These are phyloP conservation scores for Benitochromis conjunctus DNA, from an alignment of 2,113 vertebrate genomes.

Conservation along the genomic window DNA sequence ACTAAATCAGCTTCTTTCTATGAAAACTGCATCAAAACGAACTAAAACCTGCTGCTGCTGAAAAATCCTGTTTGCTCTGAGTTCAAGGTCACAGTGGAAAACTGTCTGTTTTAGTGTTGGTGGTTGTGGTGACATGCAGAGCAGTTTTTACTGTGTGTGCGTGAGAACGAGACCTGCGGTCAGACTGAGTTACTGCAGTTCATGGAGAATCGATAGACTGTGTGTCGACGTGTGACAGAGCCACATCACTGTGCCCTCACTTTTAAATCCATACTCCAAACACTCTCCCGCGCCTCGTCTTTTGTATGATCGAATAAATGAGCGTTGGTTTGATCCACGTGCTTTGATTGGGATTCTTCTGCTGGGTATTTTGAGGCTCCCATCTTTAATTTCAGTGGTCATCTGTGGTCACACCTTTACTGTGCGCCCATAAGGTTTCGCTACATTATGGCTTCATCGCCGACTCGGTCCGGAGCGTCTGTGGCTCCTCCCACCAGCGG, in stretches of 20 bases:
- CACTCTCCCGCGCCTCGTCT: background rate
- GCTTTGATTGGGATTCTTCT: rapidly evolving
- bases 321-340: rapidly evolving
- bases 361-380: background rate
- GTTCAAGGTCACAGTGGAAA: background rate
- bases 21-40: background rate
- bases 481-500: background rate
- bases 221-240: background rate
- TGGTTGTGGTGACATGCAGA: background rate
- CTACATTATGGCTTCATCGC: background rate
- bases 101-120: background rate
- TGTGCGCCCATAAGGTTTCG: no score
- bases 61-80: background rate
- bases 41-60: background rate
- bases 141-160: background rate
- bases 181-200: background rate
- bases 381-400: background rate
- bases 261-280: background rate
- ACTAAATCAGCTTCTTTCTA: no score
- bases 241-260: background rate
- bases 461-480: background rate
- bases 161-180: background rate
- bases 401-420: background rate
- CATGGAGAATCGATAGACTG: background rate
- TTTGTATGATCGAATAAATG: background rate